Base-by-base conservation (phyloP, 2,797 vertebrate species). In the Loris lydekkerianus region DNA sequence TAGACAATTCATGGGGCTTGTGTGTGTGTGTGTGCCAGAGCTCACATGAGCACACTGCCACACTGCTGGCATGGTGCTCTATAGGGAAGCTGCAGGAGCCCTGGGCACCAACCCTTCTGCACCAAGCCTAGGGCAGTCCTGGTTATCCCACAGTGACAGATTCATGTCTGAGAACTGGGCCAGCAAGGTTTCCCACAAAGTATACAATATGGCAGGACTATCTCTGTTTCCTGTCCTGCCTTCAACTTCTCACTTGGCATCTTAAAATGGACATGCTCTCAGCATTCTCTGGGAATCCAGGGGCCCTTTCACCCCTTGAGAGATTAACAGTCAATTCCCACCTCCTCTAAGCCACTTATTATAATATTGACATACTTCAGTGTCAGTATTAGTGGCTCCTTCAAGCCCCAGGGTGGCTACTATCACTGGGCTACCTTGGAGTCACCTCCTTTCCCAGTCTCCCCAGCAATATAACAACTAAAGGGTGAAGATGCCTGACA, bases 401-500 rank as follows among this genome's bases (percentile, higher is more conserved):
- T 29, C 73, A 53, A 72, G 40, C 6, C 9, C 69, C 56, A 65
- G 61, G 6, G 21, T 21, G 46, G 43, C 25, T 37, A 11, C 15
- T 9, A 21, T 1, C 29, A 31, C 3, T 8, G 15, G 25, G 31
- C 5, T 58, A 49, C 23, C 49, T 70, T 46, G 15, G 18, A n/a
- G 69, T 21, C 37, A 18, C 10, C 49, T 9, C 5, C 21, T 11
- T 27, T 40, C 13, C 18, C 11, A 60, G 67, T 34, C 10, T 63
- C 82, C 15, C 8, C 67, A 63, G 63, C 20, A 77, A 2, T n/a
- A 13, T 14, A 43, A 43, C 70, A 92, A 61, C 23, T 21, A 31
- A 49, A 29, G 18, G 0, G 10, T 7, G 7, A 2, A 29, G 11
- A 20, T 5, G 14, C 31, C 67, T 10, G 23, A 18, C 7, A 70